Conservation (phyloP, 2,797 vertebrate species). For the Nasua narica region DNA sequence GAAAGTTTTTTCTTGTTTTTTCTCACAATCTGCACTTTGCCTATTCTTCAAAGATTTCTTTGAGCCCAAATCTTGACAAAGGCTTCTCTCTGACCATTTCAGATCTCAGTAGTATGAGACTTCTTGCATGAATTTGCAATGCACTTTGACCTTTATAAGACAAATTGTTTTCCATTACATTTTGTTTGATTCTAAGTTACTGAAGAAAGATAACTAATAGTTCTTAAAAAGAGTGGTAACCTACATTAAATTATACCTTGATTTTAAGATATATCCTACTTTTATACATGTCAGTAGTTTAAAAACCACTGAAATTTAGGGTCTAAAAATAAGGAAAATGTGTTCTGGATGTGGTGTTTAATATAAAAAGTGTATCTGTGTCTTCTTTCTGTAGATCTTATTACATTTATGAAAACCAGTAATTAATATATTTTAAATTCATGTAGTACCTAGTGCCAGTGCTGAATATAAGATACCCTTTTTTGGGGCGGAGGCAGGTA, state of each 20-base stretch:
- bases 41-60: slow-evolving; percentile 31
- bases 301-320: not conserved
- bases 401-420: not conserved
- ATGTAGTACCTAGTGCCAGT: not conserved
- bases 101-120: not conserved
- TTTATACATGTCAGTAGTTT: not conserved
- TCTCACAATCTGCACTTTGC: not conserved
- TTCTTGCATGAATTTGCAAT: slow-evolving; percentile 22
- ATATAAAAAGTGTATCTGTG: not conserved
- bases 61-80: slow-evolving; percentile 37
- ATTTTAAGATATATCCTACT: not conserved
- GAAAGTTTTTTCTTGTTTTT: not conserved
- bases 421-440: not conserved
- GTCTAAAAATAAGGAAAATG: not conserved
- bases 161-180: slow-evolving; percentile 20
- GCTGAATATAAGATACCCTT: not conserved
- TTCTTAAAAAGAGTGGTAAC: not conserved
- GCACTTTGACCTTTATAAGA: not conserved
- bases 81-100: slow-evolving; percentile 24
- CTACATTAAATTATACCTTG: not conserved
- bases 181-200: not conserved
- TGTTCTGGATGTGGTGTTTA: not conserved
- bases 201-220: not conserved
- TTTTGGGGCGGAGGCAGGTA: not conserved
- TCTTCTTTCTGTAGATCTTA: not conserved